These are phyloP conservation scores for Leptopilina boulardi DNA, from an alignment of 1,140 invertebrate genomes.

Conservation along the genomic window DNA sequence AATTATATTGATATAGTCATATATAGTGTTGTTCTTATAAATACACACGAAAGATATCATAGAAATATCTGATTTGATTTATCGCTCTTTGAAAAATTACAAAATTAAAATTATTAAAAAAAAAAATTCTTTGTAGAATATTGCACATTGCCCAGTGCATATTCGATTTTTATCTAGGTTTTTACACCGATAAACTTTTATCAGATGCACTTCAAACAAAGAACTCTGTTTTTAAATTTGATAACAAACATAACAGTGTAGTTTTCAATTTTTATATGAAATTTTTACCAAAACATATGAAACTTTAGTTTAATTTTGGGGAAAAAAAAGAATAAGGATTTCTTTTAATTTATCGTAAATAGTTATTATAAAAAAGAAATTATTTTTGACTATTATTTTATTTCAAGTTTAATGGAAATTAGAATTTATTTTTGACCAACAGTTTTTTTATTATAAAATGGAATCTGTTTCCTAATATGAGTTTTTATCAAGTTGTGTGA, in stretches of 20 bases:
- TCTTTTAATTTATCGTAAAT: too few species aligned
- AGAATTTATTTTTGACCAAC: too few species aligned
- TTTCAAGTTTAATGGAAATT: too few species aligned
- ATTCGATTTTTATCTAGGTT: conserved; percentile 18
- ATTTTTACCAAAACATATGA: too few species aligned
- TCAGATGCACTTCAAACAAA: conserved; percentile 28
- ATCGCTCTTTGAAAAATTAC: background rate
- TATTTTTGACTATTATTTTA: too few species aligned
- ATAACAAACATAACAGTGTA: background rate
- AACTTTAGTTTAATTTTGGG: too few species aligned
- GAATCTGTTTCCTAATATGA: background rate
- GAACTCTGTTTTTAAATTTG: background rate
- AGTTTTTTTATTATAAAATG: too few species aligned
- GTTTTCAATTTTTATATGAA: background rate
- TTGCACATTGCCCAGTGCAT: conserved; percentile 27
- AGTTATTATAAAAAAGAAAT: too few species aligned
- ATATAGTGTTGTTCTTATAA: background rate
- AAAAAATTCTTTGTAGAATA: conserved; percentile 10
- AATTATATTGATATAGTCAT: background rate
- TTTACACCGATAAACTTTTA: conserved; percentile 15
- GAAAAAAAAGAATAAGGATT: too few species aligned
- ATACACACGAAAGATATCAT: background rate
- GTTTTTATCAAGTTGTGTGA: conserved; percentile 49
- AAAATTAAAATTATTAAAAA: background rate
- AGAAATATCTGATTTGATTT: conserved; percentile 21